Base-by-base conservation (phyloP, 2,888 invertebrate genomes). In the Baronia brevicornis region DNA sequence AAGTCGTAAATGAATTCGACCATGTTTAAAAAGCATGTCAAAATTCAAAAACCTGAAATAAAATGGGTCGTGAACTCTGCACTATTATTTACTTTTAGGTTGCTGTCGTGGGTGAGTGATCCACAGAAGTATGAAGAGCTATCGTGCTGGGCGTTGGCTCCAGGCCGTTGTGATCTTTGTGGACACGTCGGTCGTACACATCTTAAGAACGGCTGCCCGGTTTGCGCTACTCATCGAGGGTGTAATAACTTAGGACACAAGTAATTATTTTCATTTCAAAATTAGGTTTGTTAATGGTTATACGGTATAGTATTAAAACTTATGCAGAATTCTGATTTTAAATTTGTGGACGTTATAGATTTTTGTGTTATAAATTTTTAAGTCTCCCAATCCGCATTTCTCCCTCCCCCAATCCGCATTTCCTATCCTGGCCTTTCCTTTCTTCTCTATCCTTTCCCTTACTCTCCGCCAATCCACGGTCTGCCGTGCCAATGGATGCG, bases 111-210 rank as follows among this genome's bases (percentile, higher is more conserved):
- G 93, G 86, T 86, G 26, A 74, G 59, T 0, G 86, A 91, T 20
- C 59, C 72, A 2, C 55, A 65, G 1, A 65, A 79, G 36, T 92
- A 87, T 51, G 85, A 87, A 7, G 71, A 80, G 36, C 59, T 85
- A 33, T 82, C 87, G 45, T 59, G 86, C 70, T 64, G 78, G 78
- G 62, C 87, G 19, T 61, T 79, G 4, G 84, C 87, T 49, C 87
- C 89, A 36, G 87, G 87, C 15, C 75, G 88, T 18, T 93, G 93
- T 57, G 86, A 87, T 17, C 86, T 88, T 26, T 93, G 93, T 63
- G 92, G 92, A 0, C 93, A 93, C 65, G 59, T 64, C 13, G 93
- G 93, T 0, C 88, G 88, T 44, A 62, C 74, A 19, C 93, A 93
- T 58, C 63, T 78, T 11, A 89, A 80, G 64, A 86, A 75, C 46